Evolutionary conservation across 2,888 invertebrate genomes (phyloP).

Genomic region (Ctena decussata): DNA sequence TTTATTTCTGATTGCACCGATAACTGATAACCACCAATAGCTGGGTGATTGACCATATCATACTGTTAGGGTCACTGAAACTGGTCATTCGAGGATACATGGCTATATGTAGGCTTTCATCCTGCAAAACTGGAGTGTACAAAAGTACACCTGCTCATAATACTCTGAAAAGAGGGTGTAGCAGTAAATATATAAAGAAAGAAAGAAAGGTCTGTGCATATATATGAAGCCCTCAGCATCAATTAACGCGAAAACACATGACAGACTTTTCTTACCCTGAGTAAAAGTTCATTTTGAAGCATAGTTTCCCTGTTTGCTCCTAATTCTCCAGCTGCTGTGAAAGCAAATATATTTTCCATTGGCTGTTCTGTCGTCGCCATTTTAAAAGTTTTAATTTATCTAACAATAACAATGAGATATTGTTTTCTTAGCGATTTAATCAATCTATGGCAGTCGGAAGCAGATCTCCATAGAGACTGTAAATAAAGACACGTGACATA

Average conservation of each 20-base stretch:
- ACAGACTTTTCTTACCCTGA: slow-evolving; percentile 79
- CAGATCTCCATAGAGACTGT: slow-evolving; percentile 71
- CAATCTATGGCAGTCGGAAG: slow-evolving; percentile 48
- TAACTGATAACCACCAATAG: no score
- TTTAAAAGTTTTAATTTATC: slow-evolving; percentile 26
- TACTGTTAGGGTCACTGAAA: no score
- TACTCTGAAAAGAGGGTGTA: no score
- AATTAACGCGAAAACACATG: slow-evolving; percentile 12
- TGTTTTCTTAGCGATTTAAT: slow-evolving; percentile 61
- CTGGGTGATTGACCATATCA: no score
- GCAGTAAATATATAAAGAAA: no score
- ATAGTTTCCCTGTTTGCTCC: slow-evolving; percentile 84
- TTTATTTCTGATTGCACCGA: no score
- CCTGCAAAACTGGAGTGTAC: no score
- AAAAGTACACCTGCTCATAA: no score
- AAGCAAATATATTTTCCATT: slow-evolving; percentile 69
- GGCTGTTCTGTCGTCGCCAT: slow-evolving; percentile 58
- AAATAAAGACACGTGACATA: slow-evolving; percentile 24
- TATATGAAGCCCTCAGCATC: no score
- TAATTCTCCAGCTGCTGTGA: slow-evolving; percentile 84
- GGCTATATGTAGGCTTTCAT: no score
- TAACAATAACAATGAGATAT: slow-evolving; percentile 26
- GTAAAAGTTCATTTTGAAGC: slow-evolving; percentile 84
- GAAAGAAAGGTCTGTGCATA: no score
- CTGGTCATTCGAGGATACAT: no score